Percentiles rank a stretch among this genome's conserved stretches.
These are phyloP conservation scores for Proisotoma minuta DNA, from an alignment of 2,888 invertebrate species.

Conservation along the genomic window DNA sequence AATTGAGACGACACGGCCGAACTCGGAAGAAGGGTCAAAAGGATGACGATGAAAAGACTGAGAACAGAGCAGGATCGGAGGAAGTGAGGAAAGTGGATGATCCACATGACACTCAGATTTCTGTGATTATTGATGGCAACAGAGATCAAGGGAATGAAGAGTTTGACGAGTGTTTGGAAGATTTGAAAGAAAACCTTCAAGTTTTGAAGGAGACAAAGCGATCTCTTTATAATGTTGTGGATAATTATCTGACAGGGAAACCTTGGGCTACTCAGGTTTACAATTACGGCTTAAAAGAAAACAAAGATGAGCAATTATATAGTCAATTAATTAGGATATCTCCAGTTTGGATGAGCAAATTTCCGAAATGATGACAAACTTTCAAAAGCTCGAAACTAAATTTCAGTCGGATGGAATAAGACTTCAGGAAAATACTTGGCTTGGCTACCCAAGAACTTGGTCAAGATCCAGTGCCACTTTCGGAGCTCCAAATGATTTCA, in stretches of 20 bases:
- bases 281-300: background rate
- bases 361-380: conserved; percentile 23
- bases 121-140: background rate
- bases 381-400: conserved; percentile 36
- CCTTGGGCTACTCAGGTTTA: conserved; percentile 37
- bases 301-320: background rate
- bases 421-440: conserved; percentile 40
- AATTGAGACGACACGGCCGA: conserved; percentile 41
- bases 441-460: conserved; percentile 42
- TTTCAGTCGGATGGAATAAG: conserved; percentile 41
- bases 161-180: background rate
- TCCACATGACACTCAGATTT: conserved; percentile 42
- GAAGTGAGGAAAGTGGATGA: conserved; percentile 29
- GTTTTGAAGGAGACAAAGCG: conserved; percentile 13
- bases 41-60: conserved; percentile 19
- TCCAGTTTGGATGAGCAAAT: conserved; percentile 31
- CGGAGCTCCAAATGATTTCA: conserved; percentile 35
- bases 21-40: conserved; percentile 27
- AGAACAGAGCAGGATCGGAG: conserved; percentile 12
- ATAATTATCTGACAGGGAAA: conserved; percentile 35
- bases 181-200: conserved; percentile 19
- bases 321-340: too few relatives aligned
- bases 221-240: conserved; percentile 33
- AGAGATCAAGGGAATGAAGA: background rate
- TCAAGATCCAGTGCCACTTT: conserved; percentile 40